Base-by-base conservation (phyloP, 2,888 invertebrate species). In the Chymomyza caudatula region DNA sequence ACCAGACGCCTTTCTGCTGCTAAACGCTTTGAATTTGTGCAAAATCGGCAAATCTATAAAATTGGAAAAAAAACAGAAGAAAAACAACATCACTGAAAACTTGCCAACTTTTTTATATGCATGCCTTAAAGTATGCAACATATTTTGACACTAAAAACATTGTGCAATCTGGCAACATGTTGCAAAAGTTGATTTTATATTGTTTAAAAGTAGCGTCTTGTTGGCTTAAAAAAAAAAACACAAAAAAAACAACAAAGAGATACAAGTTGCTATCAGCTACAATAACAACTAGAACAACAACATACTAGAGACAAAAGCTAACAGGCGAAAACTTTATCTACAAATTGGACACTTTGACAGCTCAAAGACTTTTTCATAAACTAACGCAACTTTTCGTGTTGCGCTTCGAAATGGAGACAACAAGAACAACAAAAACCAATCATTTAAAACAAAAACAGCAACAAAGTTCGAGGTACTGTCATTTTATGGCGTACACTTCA, bases 331-430 rank as follows among this genome's bases (percentile, higher is more conserved):
- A 78, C 78, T 82, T 76, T 83, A 79, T 83, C 78, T 78, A 79
- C 77, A 83, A 78, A 79, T 78, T 83, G 77, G 77, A 80, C 84
- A 84, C 73, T 75, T 81, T 79, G 81, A 73, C 75, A 77, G 81
- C 68, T 65, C 75, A 71, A 83, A 77, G 83, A 82, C 83, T 82
- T 74, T 74, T 76, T 79, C 81, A 79, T 80, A 79, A 73, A 73
- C 78, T 77, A 75, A 69, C 67, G 73, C 63, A 83, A 84, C 81
- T 77, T 78, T 76, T 69, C 59, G 65, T 56, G 66, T 65, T 59
- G 62, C 57, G 37, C 60, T 61, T 65, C 17, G 22, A 25, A 25
- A 57, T 13, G 11, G 15, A 2, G 42, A 51, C 58, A 51, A 23
- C 44, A 55, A 11, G 5, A 51, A 19, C 22, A 20, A 51, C 47